Conservation (phyloP, 2,113 vertebrate genomes). For the Scomber colias region DNA sequence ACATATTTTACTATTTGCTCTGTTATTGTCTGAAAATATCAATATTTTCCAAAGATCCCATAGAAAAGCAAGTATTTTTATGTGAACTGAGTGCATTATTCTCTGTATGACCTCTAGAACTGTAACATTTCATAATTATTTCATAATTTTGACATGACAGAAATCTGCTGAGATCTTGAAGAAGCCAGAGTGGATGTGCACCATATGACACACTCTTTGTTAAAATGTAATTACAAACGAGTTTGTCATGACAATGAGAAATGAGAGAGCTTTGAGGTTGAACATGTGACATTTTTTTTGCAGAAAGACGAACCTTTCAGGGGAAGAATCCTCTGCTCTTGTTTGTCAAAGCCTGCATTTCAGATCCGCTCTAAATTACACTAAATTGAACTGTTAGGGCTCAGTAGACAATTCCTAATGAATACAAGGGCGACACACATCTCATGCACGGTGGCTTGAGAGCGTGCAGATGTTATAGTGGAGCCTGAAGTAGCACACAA, state of each 20-base stretch:
- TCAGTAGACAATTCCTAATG: conserved; percentile 70
- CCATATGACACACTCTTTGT: background rate
- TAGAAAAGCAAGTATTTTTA: background rate
- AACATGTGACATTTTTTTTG: background rate
- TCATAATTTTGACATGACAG: background rate
- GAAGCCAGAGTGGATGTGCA: background rate
- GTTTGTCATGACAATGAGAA: background rate
- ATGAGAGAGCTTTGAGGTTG: background rate
- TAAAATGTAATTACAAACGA: background rate
- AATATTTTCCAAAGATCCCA: background rate
- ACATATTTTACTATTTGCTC: background rate
- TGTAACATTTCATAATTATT: background rate
- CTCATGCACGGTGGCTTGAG: conserved; percentile 61
- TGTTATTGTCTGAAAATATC: background rate
- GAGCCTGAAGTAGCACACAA: conserved; percentile 79
- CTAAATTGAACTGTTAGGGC: conserved; percentile 67
- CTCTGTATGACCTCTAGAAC: background rate
- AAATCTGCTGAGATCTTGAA: background rate
- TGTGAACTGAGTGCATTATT: too few species aligned
- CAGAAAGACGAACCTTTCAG: background rate
- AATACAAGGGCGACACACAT: conserved; percentile 64
- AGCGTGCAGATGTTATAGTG: conserved; percentile 79
- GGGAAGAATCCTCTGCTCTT: background rate
- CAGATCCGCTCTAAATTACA: conserved; percentile 54
- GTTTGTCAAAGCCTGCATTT: conserved; percentile 45